Percentiles rank a stretch among this genome's conserved stretches.
phyloP scores from a whole-genome alignment of 2,113 vertebrate genomes.

The Prolemur simus region DNA sequence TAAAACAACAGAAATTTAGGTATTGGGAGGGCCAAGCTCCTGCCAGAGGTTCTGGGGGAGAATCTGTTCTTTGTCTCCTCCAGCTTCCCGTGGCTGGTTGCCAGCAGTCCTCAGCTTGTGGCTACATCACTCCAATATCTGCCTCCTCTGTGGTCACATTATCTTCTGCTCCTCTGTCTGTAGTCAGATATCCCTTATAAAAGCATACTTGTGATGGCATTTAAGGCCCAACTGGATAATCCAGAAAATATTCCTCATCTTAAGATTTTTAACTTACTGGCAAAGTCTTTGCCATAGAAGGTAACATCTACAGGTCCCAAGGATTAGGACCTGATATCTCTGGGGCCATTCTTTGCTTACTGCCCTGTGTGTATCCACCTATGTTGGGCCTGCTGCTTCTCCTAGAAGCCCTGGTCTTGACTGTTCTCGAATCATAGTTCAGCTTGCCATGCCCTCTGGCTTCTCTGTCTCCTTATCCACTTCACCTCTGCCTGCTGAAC shows the following conservation, averaged over 20 bases:
- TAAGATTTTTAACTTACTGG: not conserved
- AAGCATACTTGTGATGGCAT: not conserved
- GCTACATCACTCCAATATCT: not conserved
- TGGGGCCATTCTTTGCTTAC: not conserved
- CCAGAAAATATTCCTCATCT: not conserved
- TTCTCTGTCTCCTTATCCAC: not conserved
- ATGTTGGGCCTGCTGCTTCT: not conserved
- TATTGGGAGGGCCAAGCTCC: not conserved
- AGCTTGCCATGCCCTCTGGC: not conserved
- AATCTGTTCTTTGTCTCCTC: not conserved
- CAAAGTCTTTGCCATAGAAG: not conserved
- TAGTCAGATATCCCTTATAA: not conserved
- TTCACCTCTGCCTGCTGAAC: not conserved
- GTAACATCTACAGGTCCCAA: not conserved
- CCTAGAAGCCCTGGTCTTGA: not conserved
- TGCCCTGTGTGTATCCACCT: not conserved
- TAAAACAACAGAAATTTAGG: not conserved
- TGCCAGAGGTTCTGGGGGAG: not conserved
- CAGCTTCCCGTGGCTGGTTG: not conserved
- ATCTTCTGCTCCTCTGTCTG: not conserved
- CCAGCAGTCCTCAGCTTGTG: not conserved
- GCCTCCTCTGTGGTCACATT: not conserved
- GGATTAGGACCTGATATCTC: not conserved
- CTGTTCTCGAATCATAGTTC: not conserved
- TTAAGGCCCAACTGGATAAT: not conserved